Evolutionary conservation across 2,797 vertebrate genomes (phyloP), one percentile per base, ranked within the genome.

Genomic region (Helarctos malayanus): DNA sequence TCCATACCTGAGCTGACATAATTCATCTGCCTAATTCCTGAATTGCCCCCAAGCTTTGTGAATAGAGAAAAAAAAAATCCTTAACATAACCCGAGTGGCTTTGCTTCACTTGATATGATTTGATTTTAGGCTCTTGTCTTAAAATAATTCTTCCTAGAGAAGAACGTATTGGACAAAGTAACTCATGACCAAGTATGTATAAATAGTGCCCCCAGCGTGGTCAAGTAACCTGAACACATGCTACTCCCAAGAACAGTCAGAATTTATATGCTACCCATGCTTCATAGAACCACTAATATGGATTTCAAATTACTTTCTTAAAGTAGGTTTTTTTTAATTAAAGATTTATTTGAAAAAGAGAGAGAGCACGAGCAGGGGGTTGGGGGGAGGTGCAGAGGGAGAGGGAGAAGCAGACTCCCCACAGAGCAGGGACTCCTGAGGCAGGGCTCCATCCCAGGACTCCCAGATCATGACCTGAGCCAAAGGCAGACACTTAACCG

Each of bases 91-190:
- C 32, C 29, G 91, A 75, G 23, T 27, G 91, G 47, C 16, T 7
- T 73, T 41, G 59, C 41, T 85, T 63, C 83, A 81, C 10, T 38
- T 65, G 71, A 29, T n/a, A 32, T 80, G 13, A 61, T 32, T 52
- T 95, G 49, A 91, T 73, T 87, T 90, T 90, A 92, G 57, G 35
- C 63, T 80, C 38, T 32, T 41, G 15, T 86, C 56, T 95, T 81
- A 49, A 94, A 92, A 84, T 68, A 96, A 92, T 92, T 79, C 38
- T 29, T 95, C 49, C 11, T 73, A 57, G 18, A 73, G n/a, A 79
- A 95, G 27, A 92, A 71, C 19, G 29, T 79, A 57, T 47, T 82
- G 15, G 27, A 47, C 56, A 45, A 59, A 83, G 15, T 82, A 76
- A 94, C 85, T 78, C 10, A 8, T 38, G 61, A 54, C 54, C 21